Percentiles rank a stretch among this genome's conserved stretches.
Evolutionary conservation across 2,113 vertebrate species (phyloP).

Genomic region (Pseudorhombus dupliciocellatus): DNA sequence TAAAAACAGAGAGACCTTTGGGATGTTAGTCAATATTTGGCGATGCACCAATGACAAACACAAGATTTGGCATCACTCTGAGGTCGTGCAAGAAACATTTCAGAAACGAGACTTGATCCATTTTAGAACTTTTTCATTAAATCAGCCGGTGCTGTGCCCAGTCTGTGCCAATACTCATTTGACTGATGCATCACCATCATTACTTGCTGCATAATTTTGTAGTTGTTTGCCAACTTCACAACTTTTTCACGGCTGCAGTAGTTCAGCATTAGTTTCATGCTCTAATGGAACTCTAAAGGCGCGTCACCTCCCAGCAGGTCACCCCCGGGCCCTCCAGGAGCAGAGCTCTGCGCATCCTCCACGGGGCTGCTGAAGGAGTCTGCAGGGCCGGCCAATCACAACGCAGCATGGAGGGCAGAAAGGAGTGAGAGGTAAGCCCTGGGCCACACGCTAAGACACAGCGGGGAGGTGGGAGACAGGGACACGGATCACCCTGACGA

Average conservation of each 20-base stretch:
- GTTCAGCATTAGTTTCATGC: not conserved
- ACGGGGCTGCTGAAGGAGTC: constrained; percentile 90
- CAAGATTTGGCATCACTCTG: not conserved
- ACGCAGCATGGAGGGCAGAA: constrained; percentile 82
- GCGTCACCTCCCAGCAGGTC: constrained; percentile 94
- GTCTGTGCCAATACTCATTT: constrained; percentile 20
- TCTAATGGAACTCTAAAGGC: not conserved
- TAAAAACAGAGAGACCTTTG: not conserved
- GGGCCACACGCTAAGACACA: constrained; percentile 58
- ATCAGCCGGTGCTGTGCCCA: constrained; percentile 35
- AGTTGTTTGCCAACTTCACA: constrained; percentile 3
- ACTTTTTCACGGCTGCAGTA: not conserved
- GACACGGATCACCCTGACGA: not conserved
- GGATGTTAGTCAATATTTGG: not conserved
- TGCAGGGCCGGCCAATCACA: constrained; percentile 72
- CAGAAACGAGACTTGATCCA: constrained; percentile 23
- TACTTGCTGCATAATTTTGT: constrained; percentile 18
- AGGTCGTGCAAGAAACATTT: constrained; percentile 7
- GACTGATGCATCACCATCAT: constrained; percentile 22
- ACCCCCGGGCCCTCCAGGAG: constrained; percentile 86
- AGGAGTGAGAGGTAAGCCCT: constrained; percentile 68
- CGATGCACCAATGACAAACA: not conserved
- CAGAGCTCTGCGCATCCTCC: constrained; percentile 84
- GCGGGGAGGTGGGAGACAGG: constrained; percentile 34
- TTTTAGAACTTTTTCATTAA: constrained; percentile 20